These are phyloP conservation scores for Dicerorhinus sumatrensis DNA, from an alignment of 2,113 vertebrate species.

Conservation along the genomic window DNA sequence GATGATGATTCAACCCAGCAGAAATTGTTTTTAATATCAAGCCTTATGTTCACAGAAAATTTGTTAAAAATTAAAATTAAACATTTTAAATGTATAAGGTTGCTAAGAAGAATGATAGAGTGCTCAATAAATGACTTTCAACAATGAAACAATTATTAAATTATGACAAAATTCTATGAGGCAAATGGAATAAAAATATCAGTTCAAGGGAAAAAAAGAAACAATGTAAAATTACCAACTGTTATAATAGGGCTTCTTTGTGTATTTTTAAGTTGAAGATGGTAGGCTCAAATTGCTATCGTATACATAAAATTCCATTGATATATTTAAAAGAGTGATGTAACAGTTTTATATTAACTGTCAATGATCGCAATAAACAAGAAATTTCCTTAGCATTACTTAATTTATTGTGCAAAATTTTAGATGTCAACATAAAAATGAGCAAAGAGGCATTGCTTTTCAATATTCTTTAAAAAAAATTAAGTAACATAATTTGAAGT, in stretches of 20 bases:
- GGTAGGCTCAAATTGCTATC: neutral
- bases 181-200: neutral
- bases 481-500: neutral
- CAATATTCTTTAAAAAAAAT: neutral
- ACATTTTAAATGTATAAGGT: neutral
- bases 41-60: neutral
- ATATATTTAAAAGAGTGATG: neutral
- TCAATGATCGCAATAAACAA: neutral
- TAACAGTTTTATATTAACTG: neutral
- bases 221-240: neutral
- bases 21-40: constrained; percentile 23
- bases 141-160: neutral
- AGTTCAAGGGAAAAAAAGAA: neutral
- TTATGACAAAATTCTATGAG: neutral
- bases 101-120: neutral
- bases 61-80: neutral
- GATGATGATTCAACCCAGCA: neutral
- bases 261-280: neutral
- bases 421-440: neutral
- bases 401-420: neutral
- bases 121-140: neutral
- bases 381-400: neutral
- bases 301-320: neutral
- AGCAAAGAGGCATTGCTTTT: neutral
- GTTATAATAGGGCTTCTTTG: neutral